Evolutionary conservation across 2,888 invertebrate species (phyloP).

Genomic region (Morinoia aosen): DNA sequence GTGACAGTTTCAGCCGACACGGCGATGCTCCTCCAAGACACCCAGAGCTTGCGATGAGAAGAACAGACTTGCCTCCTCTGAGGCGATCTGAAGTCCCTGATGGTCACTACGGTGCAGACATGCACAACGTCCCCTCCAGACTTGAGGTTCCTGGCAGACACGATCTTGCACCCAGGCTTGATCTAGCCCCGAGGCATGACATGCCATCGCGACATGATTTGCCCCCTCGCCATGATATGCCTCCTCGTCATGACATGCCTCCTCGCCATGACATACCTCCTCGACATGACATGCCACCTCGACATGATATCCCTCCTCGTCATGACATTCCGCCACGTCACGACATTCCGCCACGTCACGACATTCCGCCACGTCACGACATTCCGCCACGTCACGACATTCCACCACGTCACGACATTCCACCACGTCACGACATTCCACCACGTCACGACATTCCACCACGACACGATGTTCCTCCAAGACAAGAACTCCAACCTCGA

Average conservation of each 20-base stretch:
- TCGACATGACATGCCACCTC: background rate
- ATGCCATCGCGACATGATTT: background rate
- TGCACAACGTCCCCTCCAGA: background rate
- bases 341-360: background rate
- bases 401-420: background rate
- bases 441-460: background rate
- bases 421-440: background rate
- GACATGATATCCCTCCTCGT: background rate
- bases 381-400: background rate
- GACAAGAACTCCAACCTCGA: slow-evolving; percentile 15
- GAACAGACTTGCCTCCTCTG: background rate
- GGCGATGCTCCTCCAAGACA: slow-evolving; percentile 18
- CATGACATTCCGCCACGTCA: background rate
- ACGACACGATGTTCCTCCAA: slow-evolving; percentile 8
- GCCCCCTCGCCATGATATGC: background rate
- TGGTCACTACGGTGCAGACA: background rate
- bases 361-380: background rate
- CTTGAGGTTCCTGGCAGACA: background rate
- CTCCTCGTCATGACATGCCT: background rate
- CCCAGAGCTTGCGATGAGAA: background rate
- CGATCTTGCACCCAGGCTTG: background rate
- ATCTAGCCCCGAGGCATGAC: background rate
- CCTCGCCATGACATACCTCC: background rate
- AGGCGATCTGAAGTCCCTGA: background rate
- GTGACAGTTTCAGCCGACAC: slow-evolving; percentile 35